These are phyloP conservation scores for Drosophila kanekoi DNA, from an alignment of 2,888 invertebrate genomes.

Conservation along the genomic window DNA sequence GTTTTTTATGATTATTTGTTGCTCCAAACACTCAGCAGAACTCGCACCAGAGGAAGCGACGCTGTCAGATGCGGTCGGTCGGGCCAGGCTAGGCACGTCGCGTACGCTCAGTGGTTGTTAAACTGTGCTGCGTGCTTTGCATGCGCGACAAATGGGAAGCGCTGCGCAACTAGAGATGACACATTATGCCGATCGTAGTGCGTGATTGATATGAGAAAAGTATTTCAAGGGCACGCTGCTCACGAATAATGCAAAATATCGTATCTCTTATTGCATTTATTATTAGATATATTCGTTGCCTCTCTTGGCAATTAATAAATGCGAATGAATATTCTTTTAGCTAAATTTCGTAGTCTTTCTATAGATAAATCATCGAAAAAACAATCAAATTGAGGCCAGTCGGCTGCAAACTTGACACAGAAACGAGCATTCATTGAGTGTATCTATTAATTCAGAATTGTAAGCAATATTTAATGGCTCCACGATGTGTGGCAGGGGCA, in stretches of 20 bases:
- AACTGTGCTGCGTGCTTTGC: constrained; percentile 65
- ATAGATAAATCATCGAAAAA: constrained; percentile 17
- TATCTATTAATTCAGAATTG: constrained; percentile 64
- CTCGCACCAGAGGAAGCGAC: constrained; percentile 48
- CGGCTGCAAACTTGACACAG: constrained; percentile 70
- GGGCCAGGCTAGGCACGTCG: constrained; percentile 19
- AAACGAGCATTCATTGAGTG: constrained; percentile 52
- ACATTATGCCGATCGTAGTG: constrained; percentile 14
- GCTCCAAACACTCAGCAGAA: constrained; percentile 24
- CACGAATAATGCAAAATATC: background rate
- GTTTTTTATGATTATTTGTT: constrained; percentile 44
- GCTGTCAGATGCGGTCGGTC: constrained; percentile 20
- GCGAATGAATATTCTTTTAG: constrained; percentile 20
- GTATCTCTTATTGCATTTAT: background rate
- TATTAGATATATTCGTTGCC: background rate
- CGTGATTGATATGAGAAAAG: background rate
- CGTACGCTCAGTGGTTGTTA: constrained; percentile 43
- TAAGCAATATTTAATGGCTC: constrained; percentile 68
- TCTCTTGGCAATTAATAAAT: constrained; percentile 5
- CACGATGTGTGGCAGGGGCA: constrained; percentile 42
- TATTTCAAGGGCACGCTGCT: background rate
- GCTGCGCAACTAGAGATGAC: constrained; percentile 36
- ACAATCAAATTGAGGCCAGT: constrained; percentile 56
- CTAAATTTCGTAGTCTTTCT: constrained; percentile 20
- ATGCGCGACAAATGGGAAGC: constrained; percentile 47